A percentile compares a stretch with the other conserved stretches of the same genome.
These are phyloP conservation scores for Leptocoma aspasia DNA, from an alignment of 2,113 vertebrate species.

Conservation along the genomic window DNA sequence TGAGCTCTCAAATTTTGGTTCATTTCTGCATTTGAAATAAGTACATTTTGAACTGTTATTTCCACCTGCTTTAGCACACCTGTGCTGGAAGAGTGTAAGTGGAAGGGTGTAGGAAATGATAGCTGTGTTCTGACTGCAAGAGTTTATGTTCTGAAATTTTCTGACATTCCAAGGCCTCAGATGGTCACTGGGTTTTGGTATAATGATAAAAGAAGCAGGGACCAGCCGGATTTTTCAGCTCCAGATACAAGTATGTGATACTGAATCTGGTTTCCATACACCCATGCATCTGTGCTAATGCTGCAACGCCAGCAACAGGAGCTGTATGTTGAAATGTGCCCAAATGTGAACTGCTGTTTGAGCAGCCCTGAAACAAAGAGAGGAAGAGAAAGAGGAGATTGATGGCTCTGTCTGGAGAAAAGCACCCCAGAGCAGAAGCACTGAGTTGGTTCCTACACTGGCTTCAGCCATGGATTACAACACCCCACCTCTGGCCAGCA, in stretches of 20 bases:
- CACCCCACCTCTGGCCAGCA: background rate
- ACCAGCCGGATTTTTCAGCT: background rate
- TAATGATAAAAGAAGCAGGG: background rate
- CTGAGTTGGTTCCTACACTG: background rate
- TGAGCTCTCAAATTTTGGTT: background rate
- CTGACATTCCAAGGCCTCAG: background rate
- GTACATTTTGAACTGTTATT: background rate
- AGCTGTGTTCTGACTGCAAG: background rate
- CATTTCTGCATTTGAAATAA: background rate
- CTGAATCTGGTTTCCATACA: background rate
- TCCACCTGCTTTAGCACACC: background rate
- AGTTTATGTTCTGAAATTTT: background rate
- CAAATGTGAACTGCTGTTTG: background rate
- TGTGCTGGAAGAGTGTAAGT: rapidly evolving
- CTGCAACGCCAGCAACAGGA: background rate
- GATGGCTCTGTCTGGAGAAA: background rate
- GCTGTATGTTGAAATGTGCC: rapidly evolving
- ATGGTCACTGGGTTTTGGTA: background rate
- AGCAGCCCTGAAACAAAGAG: background rate
- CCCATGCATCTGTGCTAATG: background rate
- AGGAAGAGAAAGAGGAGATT: background rate
- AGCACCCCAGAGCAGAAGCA: background rate
- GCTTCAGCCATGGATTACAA: background rate
- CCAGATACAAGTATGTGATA: background rate
- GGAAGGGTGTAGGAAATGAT: background rate